A percentile compares a stretch with the other conserved stretches of the same genome.
These are phyloP conservation scores for Megaleporinus macrocephalus DNA, from an alignment of 2,113 vertebrate genomes.

Conservation along the genomic window DNA sequence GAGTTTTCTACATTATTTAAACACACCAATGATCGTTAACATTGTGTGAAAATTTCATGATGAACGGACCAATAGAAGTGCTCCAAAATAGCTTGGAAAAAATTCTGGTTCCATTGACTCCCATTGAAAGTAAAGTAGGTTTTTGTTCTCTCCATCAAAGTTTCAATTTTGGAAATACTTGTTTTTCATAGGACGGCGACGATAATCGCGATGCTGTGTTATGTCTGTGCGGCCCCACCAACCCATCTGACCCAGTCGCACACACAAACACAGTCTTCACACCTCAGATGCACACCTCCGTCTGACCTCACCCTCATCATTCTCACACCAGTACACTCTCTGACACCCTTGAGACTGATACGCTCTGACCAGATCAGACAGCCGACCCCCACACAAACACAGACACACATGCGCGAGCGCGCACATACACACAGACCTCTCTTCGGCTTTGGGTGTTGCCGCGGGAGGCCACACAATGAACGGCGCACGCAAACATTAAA, in stretches of 20 bases:
- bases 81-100: too few relatives aligned
- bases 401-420: constrained; percentile 15
- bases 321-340: constrained; percentile 19
- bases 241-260: neutral
- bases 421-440: neutral
- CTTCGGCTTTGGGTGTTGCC: neutral
- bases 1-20: too few relatives aligned
- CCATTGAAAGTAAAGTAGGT: too few relatives aligned
- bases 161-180: too few relatives aligned
- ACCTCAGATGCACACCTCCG: constrained; percentile 16
- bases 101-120: too few relatives aligned
- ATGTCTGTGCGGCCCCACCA: neutral
- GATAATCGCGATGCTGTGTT: too few relatives aligned
- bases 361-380: constrained; percentile 20
- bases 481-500: constrained; percentile 26
- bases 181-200: too few relatives aligned
- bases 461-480: constrained; percentile 6
- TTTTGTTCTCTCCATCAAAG: too few relatives aligned
- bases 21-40: too few relatives aligned
- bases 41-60: too few relatives aligned
- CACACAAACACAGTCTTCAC: constrained; percentile 33
- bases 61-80: too few relatives aligned
- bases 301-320: constrained; percentile 18
- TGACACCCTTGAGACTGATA: constrained; percentile 19
- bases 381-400: constrained; percentile 1